Conservation (phyloP, 2,797 vertebrate genomes). For the Novumbra hubbsi region DNA sequence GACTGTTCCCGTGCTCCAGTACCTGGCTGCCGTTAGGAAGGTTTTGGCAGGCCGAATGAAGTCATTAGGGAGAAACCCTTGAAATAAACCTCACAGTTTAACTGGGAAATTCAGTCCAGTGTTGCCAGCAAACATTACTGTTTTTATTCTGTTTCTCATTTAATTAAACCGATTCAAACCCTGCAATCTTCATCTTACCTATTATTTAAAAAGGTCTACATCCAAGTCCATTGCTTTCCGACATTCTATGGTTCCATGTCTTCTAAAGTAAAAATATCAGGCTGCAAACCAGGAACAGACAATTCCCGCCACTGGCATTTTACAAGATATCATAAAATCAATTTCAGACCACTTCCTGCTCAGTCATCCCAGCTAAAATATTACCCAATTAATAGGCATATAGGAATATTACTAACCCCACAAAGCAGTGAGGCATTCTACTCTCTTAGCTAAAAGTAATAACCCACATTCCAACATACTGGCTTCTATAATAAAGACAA, state of each 20-base stretch:
- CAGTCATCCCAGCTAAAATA: constrained; percentile 14
- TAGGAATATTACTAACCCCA: neutral
- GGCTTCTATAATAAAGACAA: too few relatives aligned
- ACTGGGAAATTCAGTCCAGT: neutral
- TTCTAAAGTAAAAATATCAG: neutral
- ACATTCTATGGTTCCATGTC: neutral
- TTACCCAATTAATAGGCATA: neutral
- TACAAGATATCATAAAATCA: constrained; percentile 12
- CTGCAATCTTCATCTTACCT: neutral
- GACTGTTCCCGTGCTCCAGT: neutral
- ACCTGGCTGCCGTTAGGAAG: neutral
- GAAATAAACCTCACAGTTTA: constrained; percentile 13
- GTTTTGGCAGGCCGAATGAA: neutral
- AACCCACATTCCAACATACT: neutral
- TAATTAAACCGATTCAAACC: neutral
- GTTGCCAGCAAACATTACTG: neutral
- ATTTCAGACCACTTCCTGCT: constrained; percentile 14
- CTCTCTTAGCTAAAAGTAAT: neutral
- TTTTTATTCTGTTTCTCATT: constrained; percentile 13
- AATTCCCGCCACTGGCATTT: constrained; percentile 23
- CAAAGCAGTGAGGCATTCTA: neutral
- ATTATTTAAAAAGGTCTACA: neutral
- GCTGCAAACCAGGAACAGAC: constrained; percentile 1
- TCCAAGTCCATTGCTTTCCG: neutral
- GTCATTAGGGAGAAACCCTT: constrained; percentile 11